phyloP scores from a whole-genome alignment of 2,888 invertebrate species.

The Hyppa rectilinea region DNA sequence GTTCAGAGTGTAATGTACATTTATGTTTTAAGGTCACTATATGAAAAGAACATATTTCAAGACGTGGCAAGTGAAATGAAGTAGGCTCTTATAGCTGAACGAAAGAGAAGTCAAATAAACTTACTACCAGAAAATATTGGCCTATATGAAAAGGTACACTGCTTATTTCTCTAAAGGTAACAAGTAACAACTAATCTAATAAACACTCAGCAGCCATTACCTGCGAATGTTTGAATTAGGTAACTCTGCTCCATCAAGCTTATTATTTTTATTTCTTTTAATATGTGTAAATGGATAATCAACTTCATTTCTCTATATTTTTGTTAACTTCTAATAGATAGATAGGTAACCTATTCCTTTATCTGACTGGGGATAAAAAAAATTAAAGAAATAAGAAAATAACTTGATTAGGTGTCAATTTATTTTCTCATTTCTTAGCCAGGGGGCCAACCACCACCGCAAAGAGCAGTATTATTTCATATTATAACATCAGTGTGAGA shows the following conservation, averaged over 20 bases:
- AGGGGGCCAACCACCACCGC: too few species aligned
- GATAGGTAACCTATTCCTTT: not conserved
- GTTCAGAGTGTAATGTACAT: slow-evolving; percentile 17
- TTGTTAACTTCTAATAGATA: not conserved
- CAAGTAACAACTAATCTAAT: not conserved
- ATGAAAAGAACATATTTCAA: slow-evolving; percentile 38
- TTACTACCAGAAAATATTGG: too few species aligned
- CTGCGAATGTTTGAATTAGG: not conserved
- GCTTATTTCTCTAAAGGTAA: slow-evolving; percentile 16
- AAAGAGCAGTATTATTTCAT: too few species aligned
- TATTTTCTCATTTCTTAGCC: too few species aligned
- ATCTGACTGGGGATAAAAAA: not conserved
- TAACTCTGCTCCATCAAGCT: too few species aligned
- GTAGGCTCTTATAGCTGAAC: not conserved
- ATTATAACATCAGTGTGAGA: too few species aligned
- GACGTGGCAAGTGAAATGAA: slow-evolving; percentile 33
- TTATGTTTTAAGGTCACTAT: slow-evolving; percentile 52
- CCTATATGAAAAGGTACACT: not conserved
- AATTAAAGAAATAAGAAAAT: not conserved
- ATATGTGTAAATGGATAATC: too few species aligned
- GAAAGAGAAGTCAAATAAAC: slow-evolving; percentile 12
- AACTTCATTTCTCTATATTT: too few species aligned
- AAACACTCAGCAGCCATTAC: not conserved
- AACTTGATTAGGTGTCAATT: too few species aligned
- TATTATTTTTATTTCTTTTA: too few species aligned